Conservation (phyloP, 2,113 vertebrate genomes). For the Solea senegalensis region DNA sequence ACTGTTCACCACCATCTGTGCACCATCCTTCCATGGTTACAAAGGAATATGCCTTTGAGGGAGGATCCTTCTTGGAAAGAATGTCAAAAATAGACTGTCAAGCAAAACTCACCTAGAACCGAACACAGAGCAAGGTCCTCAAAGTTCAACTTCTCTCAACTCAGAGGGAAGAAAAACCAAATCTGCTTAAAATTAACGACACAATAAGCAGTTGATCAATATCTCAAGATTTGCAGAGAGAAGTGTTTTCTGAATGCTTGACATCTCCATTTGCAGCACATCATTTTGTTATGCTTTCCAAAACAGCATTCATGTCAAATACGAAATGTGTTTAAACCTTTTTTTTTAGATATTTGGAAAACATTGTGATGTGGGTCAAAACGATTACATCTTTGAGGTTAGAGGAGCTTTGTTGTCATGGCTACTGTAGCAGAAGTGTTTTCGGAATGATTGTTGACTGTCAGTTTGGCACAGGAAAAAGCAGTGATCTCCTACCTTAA, state of each 20-base stretch:
- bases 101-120: neutral
- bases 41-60: neutral
- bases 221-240: too few relatives aligned
- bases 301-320: too few relatives aligned
- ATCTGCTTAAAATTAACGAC: neutral
- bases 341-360: too few relatives aligned
- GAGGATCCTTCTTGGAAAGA: neutral
- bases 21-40: neutral
- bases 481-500: neutral
- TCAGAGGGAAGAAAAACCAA: neutral
- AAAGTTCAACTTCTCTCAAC: neutral
- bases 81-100: neutral
- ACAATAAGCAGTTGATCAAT: neutral
- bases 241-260: too few relatives aligned
- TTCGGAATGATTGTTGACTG: neutral
- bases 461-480: neutral
- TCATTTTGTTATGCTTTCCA: neutral
- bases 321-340: neutral
- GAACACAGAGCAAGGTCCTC: neutral
- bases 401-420: neutral
- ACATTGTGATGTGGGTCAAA: conserved; percentile 1
- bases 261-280: neutral
- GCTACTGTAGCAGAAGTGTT: neutral
- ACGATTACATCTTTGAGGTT: neutral
- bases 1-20: neutral